These are phyloP conservation scores for Harlomillsia oculata DNA, from an alignment of 1,140 invertebrate genomes.

Conservation along the genomic window DNA sequence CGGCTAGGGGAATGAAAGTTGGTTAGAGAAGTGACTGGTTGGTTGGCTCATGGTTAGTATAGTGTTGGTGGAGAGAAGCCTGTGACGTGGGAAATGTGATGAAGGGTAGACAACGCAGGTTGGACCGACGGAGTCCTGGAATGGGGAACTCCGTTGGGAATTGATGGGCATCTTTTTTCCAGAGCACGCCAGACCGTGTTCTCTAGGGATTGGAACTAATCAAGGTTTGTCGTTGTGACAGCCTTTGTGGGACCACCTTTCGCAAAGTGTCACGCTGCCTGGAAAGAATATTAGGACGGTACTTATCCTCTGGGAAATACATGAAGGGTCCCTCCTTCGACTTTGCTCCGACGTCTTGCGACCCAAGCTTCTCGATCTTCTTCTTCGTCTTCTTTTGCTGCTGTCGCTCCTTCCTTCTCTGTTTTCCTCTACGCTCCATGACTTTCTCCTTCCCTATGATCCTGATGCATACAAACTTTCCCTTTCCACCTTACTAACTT, in stretches of 20 bases:
- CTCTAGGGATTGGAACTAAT: constrained; percentile 35
- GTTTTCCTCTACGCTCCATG: not conserved
- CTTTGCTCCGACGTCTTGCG: constrained; percentile 14
- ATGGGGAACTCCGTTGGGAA: constrained; percentile 27
- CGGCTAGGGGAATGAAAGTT: not conserved
- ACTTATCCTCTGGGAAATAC: constrained; percentile 33
- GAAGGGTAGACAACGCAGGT: constrained; percentile 18
- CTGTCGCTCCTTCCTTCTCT: constrained; percentile 1
- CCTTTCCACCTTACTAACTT: constrained; percentile 23
- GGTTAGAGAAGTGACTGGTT: not conserved
- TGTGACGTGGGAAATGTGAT: constrained; percentile 11
- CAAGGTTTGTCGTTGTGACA: constrained; percentile 36
- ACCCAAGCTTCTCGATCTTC: constrained; percentile 4
- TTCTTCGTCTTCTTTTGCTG: constrained; percentile 8
- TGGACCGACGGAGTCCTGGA: constrained; percentile 21
- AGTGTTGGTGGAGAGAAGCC: not conserved
- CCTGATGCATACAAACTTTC: constrained; percentile 24
- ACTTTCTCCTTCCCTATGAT: constrained; percentile 8
- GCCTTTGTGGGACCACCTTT: constrained; percentile 36
- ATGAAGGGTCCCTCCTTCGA: constrained; percentile 25
- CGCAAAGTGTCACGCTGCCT: constrained; percentile 31
- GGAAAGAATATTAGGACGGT: constrained; percentile 32
- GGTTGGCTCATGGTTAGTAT: not conserved
- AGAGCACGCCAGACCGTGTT: constrained; percentile 28
- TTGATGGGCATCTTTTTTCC: constrained; percentile 34